These are phyloP conservation scores for Neodiprion pinetum DNA, from an alignment of 1,140 invertebrate genomes.

Conservation along the genomic window DNA sequence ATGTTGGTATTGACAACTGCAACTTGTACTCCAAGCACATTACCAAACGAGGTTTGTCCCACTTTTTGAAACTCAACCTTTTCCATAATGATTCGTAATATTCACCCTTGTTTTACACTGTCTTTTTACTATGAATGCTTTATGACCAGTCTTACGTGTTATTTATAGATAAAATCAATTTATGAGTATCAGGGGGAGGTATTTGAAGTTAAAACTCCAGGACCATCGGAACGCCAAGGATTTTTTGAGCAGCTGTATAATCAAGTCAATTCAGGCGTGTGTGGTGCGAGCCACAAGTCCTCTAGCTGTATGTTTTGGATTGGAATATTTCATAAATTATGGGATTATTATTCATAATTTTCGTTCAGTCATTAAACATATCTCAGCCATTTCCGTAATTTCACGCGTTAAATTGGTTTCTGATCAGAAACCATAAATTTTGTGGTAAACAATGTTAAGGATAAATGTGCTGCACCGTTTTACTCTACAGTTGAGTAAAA, in stretches of 20 bases:
- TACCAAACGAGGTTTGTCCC: constrained; percentile 56
- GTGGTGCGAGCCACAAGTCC: constrained; percentile 43
- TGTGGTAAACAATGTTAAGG: no score
- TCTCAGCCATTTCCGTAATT: background rate
- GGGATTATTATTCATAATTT: no score
- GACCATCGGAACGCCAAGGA: constrained; percentile 37
- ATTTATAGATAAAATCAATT: constrained; percentile 27
- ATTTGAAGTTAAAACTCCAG: constrained; percentile 42
- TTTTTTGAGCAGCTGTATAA: constrained; percentile 54
- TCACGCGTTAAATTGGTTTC: background rate
- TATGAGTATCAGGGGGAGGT: constrained; percentile 52
- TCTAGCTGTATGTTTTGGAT: constrained; percentile 38
- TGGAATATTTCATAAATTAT: background rate
- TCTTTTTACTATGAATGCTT: no score
- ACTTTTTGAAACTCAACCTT: background rate
- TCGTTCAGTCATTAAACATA: no score
- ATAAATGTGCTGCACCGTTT: no score
- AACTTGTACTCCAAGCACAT: constrained; percentile 38
- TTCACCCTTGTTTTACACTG: no score
- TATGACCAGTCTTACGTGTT: no score
- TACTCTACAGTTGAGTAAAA: no score
- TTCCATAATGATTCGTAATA: no score
- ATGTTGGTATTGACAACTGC: constrained; percentile 60
- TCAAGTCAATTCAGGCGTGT: constrained; percentile 25
- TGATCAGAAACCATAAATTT: no score